These are phyloP conservation scores for Steatocranus sp. DNA, from an alignment of 2,797 vertebrate species.

Conservation along the genomic window DNA sequence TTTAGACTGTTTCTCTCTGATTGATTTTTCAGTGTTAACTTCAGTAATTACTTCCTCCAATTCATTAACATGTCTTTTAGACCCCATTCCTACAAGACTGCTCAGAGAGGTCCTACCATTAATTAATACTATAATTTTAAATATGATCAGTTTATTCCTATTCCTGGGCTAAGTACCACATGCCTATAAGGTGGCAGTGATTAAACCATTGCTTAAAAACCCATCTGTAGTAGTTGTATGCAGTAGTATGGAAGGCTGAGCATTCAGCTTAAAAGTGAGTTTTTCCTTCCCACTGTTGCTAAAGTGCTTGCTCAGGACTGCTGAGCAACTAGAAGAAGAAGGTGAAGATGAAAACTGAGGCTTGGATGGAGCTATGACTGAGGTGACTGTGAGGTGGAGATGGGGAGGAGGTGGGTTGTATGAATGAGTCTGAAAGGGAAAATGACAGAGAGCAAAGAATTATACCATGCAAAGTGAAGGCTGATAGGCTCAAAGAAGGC, in stretches of 20 bases:
- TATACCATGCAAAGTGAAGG: not conserved
- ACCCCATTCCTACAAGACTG: not conserved
- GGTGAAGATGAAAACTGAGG: not conserved
- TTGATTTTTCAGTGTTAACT: not conserved
- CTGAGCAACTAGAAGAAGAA: not conserved
- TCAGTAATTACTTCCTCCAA: not conserved
- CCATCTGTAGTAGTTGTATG: not conserved
- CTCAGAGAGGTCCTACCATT: not conserved
- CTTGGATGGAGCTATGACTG: not conserved
- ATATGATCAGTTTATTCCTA: not conserved
- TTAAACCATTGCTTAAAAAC: not conserved
- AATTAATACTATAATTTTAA: not conserved
- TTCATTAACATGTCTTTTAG: not conserved
- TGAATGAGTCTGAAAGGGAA: not conserved
- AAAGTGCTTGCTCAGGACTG: not conserved
- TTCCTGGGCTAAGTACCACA: not conserved
- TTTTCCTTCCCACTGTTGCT: not conserved
- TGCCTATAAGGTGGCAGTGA: not conserved
- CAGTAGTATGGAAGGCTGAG: not conserved
- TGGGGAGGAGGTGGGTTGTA: not conserved
- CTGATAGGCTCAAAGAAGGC: not conserved
- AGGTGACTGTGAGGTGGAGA: not conserved
- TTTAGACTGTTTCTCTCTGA: not conserved
- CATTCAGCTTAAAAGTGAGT: not conserved
- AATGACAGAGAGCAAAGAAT: not conserved